Conservation (phyloP, 2,113 vertebrate genomes). For the Pelecanoides urinatrix region DNA sequence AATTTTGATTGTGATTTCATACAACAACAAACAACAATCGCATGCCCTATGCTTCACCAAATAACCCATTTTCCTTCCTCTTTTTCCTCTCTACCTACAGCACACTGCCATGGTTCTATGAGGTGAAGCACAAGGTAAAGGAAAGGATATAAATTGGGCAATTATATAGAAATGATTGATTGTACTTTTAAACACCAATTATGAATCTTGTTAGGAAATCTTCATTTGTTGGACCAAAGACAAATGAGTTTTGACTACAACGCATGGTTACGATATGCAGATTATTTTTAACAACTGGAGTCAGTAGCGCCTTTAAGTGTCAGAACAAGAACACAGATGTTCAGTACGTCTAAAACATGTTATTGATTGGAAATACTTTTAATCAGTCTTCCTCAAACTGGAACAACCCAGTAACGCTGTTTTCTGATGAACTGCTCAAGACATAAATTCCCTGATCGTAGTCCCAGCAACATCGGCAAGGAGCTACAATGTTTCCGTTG, state of each 20-base stretch:
- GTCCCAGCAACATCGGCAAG: fast-evolving
- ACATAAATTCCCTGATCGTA: background rate
- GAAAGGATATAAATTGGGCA: slow-evolving; percentile 43
- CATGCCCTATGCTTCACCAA: slow-evolving; percentile 56
- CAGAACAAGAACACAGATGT: background rate
- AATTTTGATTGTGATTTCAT: slow-evolving; percentile 82
- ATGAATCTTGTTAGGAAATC: slow-evolving; percentile 7
- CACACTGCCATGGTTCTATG: slow-evolving; percentile 3
- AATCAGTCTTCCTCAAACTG: background rate
- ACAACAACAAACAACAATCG: slow-evolving; percentile 80
- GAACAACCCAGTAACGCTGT: background rate
- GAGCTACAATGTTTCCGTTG: background rate
- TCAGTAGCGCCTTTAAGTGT: background rate
- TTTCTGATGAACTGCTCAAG: background rate
- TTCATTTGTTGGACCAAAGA: background rate
- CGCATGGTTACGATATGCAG: background rate
- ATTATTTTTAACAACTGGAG: background rate
- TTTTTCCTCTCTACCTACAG: slow-evolving; percentile 35
- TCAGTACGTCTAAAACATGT: background rate
- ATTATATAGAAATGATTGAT: slow-evolving; percentile 48
- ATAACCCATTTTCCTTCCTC: slow-evolving; percentile 61
- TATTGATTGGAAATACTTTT: background rate
- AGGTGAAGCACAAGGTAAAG: slow-evolving; percentile 7
- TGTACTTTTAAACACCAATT: slow-evolving; percentile 53
- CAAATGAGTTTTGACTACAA: slow-evolving; percentile 42